A percentile compares a stretch with the other conserved stretches of the same genome.
phyloP scores from a whole-genome alignment of 2,888 invertebrate species.

The Lasioglossum oenotherae region DNA sequence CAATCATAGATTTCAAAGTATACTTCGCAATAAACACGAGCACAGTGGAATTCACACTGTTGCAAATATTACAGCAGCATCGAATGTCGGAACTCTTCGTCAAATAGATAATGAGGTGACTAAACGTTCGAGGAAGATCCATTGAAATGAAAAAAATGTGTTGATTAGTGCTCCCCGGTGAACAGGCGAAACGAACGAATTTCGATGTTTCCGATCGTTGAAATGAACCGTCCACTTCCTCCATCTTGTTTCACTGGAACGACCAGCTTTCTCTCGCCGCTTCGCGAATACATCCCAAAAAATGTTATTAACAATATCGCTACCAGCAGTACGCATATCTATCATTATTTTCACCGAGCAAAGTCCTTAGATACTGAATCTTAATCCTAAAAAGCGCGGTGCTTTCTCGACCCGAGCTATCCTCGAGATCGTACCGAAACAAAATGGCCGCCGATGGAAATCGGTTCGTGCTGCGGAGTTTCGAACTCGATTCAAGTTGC shows the following conservation, averaged over 20 bases:
- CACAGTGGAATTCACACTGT: neutral
- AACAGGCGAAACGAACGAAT: slow-evolving; percentile 9
- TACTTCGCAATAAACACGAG: neutral
- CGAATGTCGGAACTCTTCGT: neutral
- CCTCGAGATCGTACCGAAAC: neutral
- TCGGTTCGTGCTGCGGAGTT: neutral
- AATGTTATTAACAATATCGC: slow-evolving; percentile 11
- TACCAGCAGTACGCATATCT: neutral
- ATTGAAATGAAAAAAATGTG: neutral
- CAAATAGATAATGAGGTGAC: neutral
- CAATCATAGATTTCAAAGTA: neutral
- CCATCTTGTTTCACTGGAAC: neutral
- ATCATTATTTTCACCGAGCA: neutral
- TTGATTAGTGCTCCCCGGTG: neutral
- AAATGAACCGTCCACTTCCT: neutral
- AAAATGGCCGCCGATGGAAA: neutral
- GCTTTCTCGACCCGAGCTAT: neutral
- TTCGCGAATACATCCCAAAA: slow-evolving; percentile 3
- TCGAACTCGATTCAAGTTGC: neutral
- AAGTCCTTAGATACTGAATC: neutral
- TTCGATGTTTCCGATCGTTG: slow-evolving; percentile 8
- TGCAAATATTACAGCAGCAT: neutral
- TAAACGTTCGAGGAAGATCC: neutral
- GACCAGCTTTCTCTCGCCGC: neutral
- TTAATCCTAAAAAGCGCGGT: slow-evolving; percentile 1